These are phyloP conservation scores for Poecile atricapillus DNA, from an alignment of 2,113 vertebrate genomes.

Conservation along the genomic window DNA sequence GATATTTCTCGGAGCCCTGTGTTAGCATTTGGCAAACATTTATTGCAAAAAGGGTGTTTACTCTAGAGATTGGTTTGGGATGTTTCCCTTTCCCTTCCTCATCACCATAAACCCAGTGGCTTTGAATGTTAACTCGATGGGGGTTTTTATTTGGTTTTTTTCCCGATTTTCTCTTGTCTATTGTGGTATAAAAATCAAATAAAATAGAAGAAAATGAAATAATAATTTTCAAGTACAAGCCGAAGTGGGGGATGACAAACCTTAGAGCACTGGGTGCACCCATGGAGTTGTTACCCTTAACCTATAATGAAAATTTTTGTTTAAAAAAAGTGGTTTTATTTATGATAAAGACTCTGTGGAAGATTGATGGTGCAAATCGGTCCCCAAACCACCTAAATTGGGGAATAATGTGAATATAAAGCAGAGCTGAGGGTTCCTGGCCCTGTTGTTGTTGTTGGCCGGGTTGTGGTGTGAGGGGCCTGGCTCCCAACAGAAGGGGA, in stretches of 20 bases:
- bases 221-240: accelerated
- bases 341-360: accelerated
- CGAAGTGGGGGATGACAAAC: background rate
- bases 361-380: accelerated
- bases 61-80: background rate
- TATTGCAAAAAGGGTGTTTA: conserved; percentile 6
- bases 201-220: background rate
- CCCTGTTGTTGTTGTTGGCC: accelerated
- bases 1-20: background rate
- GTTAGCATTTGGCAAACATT: conserved; percentile 40
- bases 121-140: background rate
- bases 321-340: accelerated
- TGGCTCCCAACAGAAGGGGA: background rate
- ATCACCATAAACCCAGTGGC: background rate
- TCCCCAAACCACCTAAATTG: accelerated
- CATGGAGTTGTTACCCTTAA: background rate
- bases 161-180: accelerated
- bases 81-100: background rate
- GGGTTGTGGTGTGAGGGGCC: background rate
- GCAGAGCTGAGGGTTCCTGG: background rate
- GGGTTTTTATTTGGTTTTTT: background rate
- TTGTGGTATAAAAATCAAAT: background rate
- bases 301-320: accelerated
- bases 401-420: accelerated
- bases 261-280: accelerated